Conservation (phyloP, 2,797 vertebrate species). For the Chromobotia macracanthus region DNA sequence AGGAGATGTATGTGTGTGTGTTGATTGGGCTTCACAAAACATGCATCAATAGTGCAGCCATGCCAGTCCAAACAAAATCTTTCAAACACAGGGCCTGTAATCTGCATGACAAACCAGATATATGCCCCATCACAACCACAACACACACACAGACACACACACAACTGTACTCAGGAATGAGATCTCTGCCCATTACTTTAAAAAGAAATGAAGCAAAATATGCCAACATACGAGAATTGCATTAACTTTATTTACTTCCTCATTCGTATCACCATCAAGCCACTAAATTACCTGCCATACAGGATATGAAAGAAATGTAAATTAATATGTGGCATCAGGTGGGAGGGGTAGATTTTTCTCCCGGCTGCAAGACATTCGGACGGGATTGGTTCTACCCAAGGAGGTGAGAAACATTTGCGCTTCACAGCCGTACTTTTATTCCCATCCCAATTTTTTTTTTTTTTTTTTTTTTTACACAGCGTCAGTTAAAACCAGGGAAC, state of each 20-base stretch:
- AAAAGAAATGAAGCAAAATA: not conserved
- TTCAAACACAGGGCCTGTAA: slow-evolving; percentile 49
- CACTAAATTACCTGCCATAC: slow-evolving; percentile 12
- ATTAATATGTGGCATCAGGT: not conserved
- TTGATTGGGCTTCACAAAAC: slow-evolving; percentile 69
- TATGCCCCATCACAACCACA: slow-evolving; percentile 34
- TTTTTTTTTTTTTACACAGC: not conserved
- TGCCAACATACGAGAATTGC: not conserved
- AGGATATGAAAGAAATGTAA: slow-evolving; percentile 41
- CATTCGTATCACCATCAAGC: not conserved
- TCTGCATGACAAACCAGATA: slow-evolving; percentile 21
- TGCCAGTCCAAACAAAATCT: slow-evolving; percentile 66
- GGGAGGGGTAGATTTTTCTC: not conserved
- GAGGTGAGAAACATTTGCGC: not conserved
- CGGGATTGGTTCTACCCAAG: not conserved
- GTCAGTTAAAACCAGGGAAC: not conserved
- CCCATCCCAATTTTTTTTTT: not conserved
- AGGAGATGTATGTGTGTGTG: slow-evolving; percentile 38
- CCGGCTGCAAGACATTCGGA: not conserved
- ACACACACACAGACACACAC: not conserved
- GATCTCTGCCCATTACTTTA: slow-evolving; percentile 26
- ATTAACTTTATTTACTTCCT: too few species aligned
- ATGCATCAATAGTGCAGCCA: slow-evolving; percentile 70
- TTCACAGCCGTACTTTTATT: not conserved
- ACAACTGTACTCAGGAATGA: slow-evolving; percentile 56